Evolutionary conservation across 2,888 invertebrate species (phyloP), one percentile per base, ranked within the genome.

Genomic region (Mimumesa dahlbomi): DNA sequence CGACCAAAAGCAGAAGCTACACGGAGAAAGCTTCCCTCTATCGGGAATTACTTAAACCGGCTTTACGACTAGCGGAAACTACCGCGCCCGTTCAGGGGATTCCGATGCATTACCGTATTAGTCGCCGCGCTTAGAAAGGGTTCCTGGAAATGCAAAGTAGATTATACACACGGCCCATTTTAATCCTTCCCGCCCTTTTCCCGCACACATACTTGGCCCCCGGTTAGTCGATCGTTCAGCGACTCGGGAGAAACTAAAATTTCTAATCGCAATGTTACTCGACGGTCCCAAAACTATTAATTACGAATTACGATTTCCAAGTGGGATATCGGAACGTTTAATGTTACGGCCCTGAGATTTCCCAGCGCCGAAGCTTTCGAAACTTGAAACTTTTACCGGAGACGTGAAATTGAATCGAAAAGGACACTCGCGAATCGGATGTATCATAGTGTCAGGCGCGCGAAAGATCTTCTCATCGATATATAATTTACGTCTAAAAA

Each of bases 51-150:
- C 87, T 87, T 87, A 86, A 86, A 86, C 85, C 86, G 84, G 85
- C 87, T 87, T 88, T 87, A 87, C 86, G 87, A 87, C 85, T 84
- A 81, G 71, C 82, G 82, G 82, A 84, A 86, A 84, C 84, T 85
- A 82, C 82, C 75, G 63, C 65, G 75, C 79, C 77, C 69, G 82
- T 74, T 82, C 78, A 83, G 75, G 86, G 86, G 86, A 85, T 88
- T 87, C 81, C 85, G 82, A 84, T 87, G 88, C 87, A 87, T 88
- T 88, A 88, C 85, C 84, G 87, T 85, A 87, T 88, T 88, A 88
- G 86, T 84, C 83, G 79, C 75, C 79, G 82, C 82, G 84, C 86
- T 87, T 84, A 84, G 85, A 84, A 84, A 87, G 86, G 86, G 86
- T 85, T 83, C 77, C 71, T 83, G 82, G 74, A 85, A 85, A 85